Evolutionary conservation across 2,113 vertebrate species (phyloP).

Genomic region (Addax nasomaculatus): DNA sequence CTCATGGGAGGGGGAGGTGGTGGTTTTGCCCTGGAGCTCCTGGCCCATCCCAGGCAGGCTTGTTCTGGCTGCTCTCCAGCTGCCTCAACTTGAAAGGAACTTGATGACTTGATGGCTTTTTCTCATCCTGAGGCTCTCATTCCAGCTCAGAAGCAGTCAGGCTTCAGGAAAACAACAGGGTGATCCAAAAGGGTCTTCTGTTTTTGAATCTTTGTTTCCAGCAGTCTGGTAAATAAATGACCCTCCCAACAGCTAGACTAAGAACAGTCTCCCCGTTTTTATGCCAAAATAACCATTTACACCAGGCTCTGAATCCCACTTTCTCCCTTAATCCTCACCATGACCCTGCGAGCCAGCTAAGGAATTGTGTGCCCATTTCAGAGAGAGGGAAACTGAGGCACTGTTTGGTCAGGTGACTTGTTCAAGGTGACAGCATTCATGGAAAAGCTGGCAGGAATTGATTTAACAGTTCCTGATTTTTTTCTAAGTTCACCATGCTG

Average conservation of each 20-base stretch:
- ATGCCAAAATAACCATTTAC: rapidly evolving
- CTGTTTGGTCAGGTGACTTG: rapidly evolving
- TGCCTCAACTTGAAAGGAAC: background rate
- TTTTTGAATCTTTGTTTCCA: background rate
- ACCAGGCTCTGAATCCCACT: background rate
- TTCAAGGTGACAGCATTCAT: background rate
- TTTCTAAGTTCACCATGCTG: background rate
- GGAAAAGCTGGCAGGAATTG: background rate
- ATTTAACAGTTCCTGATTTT: background rate
- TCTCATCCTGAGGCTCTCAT: background rate
- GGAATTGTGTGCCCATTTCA: background rate
- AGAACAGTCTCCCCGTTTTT: rapidly evolving
- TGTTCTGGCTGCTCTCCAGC: background rate
- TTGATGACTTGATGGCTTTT: background rate
- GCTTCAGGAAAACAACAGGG: background rate
- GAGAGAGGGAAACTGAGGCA: background rate
- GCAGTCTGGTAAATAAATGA: background rate
- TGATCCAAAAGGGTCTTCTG: background rate
- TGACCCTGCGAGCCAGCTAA: rapidly evolving
- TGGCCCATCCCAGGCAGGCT: background rate
- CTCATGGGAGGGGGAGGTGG: background rate
- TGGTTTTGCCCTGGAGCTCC: background rate
- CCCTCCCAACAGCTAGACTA: background rate
- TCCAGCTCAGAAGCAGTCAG: background rate
- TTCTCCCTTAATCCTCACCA: background rate